Base-by-base conservation (phyloP, 2,113 vertebrate species). In the Machaerirhynchus nigripectus region DNA sequence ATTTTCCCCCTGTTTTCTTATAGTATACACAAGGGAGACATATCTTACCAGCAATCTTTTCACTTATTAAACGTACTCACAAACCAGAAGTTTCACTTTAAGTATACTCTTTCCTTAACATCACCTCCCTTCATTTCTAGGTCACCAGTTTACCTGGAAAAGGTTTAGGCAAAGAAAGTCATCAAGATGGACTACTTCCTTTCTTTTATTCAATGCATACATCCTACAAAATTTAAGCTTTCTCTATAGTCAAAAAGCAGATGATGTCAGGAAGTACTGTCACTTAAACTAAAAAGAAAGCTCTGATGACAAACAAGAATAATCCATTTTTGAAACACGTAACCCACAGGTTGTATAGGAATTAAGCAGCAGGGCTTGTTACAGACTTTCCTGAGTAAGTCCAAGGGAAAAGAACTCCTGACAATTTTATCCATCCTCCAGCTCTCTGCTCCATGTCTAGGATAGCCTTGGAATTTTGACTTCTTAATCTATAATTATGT, bases 61-160 rank as follows among this genome's bases (percentile, higher is more conserved):
- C 42, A 59, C 26, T 63, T 87, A 68, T 3, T 91, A 67, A 84
- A 65, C 0, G 1, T 70, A 84, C 37, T 79, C 33, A 88, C 2
- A 5, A 91, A 93, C 19, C 19, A 56, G 22, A 77, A 95, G 80
- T 94, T 95, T 74, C 89, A 84, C 23, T 92, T 87, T 84, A 94
- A 90, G 52, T 67, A 84, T 19, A 61, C 9, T 11, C 4, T 77
- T 95, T 87, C 47, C 52, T 89, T 80, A 94, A 70, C 33, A 70
- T 10, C 28, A 76, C 50, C 47, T 87, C 35, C 63, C 61, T 79
- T 78, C 39, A 33, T 44, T 96, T 95, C 64, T 69, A 84, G n/a
- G 53, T 88, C 53, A 81, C 21, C 50, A 70, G 47, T 61, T 89
- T 84, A 87, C 42, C 50, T 87, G 89, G 81, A 91, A 80, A 83